These are phyloP conservation scores for Valencia hispanica DNA, from an alignment of 2,797 vertebrate genomes.

Conservation along the genomic window DNA sequence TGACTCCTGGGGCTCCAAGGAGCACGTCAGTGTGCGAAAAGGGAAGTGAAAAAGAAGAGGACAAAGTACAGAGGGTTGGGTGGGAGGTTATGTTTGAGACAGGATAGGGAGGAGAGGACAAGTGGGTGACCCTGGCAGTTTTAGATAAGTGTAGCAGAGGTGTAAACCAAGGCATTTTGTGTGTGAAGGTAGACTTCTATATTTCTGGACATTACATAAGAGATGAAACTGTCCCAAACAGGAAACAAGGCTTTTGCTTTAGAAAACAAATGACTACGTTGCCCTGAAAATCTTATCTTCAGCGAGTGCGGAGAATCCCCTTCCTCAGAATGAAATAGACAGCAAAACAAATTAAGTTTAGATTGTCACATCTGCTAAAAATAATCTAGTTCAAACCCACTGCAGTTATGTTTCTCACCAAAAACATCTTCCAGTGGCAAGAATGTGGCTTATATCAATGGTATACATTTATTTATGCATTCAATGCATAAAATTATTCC, in stretches of 20 bases:
- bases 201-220: conserved; percentile 30
- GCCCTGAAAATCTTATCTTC: conserved; percentile 24
- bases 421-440: neutral
- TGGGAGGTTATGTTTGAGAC: conserved; percentile 5
- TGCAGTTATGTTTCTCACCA: neutral
- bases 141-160: conserved; percentile 63
- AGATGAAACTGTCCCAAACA: conserved; percentile 35
- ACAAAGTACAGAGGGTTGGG: neutral
- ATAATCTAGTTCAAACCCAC: neutral
- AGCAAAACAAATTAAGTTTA: neutral
- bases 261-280: conserved; percentile 29
- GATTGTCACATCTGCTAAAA: conserved; percentile 3
- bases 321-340: conserved; percentile 18
- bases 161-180: conserved; percentile 59
- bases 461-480: neutral
- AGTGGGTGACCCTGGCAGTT: conserved; percentile 47
- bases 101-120: conserved; percentile 32
- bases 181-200: conserved; percentile 22
- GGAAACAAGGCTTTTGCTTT: conserved; percentile 41
- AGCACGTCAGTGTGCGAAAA: conserved; percentile 51
- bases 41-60: neutral
- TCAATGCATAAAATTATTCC: neutral
- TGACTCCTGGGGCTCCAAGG: conserved; percentile 13
- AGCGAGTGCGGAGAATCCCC: neutral
- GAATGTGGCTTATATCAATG: neutral